phyloP scores from a whole-genome alignment of 2,888 invertebrate genomes.

The Blastobasis lacticolella region DNA sequence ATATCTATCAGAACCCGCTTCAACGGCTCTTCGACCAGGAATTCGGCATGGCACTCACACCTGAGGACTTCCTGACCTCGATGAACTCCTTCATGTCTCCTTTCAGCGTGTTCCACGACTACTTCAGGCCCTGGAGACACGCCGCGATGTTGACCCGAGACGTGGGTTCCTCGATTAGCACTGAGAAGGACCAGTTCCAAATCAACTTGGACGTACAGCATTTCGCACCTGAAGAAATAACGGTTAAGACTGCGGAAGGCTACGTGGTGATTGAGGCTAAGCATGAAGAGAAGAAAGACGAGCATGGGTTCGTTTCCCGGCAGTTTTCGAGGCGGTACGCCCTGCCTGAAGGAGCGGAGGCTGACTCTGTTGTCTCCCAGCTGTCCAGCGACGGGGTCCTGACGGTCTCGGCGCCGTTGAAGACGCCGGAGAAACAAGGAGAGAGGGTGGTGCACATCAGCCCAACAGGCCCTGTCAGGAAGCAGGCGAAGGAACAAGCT shows the following conservation, averaged over 20 bases:
- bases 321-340: constrained; percentile 82
- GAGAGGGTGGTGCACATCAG: constrained; percentile 73
- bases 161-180: constrained; percentile 61
- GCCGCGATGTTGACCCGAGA: constrained; percentile 48
- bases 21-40: constrained; percentile 38
- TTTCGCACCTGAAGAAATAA: constrained; percentile 81
- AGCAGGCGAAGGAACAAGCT: constrained; percentile 47
- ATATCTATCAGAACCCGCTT: not conserved
- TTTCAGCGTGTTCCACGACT: constrained; percentile 28
- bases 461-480: constrained; percentile 71
- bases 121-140: constrained; percentile 49
- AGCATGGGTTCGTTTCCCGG: constrained; percentile 80
- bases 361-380: constrained; percentile 78
- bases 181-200: constrained; percentile 72
- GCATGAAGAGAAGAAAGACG: constrained; percentile 83
- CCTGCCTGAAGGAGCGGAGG: constrained; percentile 80
- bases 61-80: constrained; percentile 50
- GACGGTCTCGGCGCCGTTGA: constrained; percentile 76
- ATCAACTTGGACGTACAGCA: constrained; percentile 82
- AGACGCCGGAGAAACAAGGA: constrained; percentile 25
- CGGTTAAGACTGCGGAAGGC: constrained; percentile 80
- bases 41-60: constrained; percentile 53
- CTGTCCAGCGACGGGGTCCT: constrained; percentile 84
- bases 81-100: constrained; percentile 23
- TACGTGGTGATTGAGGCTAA: constrained; percentile 81